These are phyloP conservation scores for Semotilus atromaculatus DNA, from an alignment of 2,797 vertebrate species.

Conservation along the genomic window DNA sequence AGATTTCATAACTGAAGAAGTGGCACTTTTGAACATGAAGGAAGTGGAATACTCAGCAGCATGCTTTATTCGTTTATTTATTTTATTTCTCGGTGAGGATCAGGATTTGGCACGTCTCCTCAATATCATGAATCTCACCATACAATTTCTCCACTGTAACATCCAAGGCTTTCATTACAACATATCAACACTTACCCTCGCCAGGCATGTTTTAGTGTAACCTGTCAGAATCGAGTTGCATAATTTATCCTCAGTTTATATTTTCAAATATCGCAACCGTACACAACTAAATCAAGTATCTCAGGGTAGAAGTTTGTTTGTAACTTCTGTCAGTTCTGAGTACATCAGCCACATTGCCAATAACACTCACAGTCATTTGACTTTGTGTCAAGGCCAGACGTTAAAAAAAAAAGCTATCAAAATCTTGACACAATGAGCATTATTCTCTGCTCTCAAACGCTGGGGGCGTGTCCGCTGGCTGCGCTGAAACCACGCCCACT, in stretches of 20 bases:
- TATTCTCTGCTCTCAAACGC: no score
- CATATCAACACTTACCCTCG: conserved; percentile 13
- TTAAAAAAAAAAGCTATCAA: no score
- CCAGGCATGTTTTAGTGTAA: conserved; percentile 10
- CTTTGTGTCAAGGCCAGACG: background rate
- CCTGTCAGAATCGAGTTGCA: background rate
- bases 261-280: conserved; percentile 1
- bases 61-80: conserved; percentile 28
- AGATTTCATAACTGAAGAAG: conserved; percentile 67
- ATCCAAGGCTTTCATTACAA: background rate
- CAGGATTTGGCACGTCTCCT: conserved; percentile 10
- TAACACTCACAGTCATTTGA: background rate
- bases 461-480: no score
- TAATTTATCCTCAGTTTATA: background rate
- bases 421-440: no score
- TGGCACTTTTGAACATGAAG: conserved; percentile 64
- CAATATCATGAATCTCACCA: background rate
- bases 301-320: background rate
- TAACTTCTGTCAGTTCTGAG: background rate
- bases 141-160: background rate
- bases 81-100: conserved; percentile 25
- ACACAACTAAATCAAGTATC: background rate
- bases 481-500: no score
- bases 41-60: conserved; percentile 16
- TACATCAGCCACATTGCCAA: background rate